Conservation (phyloP, 2,888 invertebrate species). For the Spisula subtruncata region DNA sequence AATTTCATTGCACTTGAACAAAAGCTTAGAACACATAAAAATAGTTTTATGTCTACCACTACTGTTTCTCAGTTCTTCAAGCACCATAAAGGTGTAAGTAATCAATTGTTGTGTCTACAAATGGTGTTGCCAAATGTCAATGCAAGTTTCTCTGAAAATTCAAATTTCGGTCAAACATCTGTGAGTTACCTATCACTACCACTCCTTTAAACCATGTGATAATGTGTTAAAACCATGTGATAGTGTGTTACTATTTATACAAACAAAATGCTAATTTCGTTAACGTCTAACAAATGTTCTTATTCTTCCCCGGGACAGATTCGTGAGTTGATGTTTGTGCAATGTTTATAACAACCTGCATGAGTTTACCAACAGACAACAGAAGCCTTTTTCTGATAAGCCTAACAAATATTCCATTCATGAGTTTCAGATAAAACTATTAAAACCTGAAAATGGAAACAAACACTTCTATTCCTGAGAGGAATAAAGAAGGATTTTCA, state of each 20-base stretch:
- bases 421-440: conserved; percentile 27
- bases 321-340: too few relatives aligned
- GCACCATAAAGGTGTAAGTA: background rate
- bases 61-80: too few relatives aligned
- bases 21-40: background rate
- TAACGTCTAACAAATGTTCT: background rate
- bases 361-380: conserved; percentile 34
- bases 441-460: conserved; percentile 28
- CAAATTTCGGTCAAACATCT: background rate
- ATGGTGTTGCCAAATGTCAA: background rate
- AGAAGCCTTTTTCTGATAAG: conserved; percentile 46
- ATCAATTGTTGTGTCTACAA: background rate
- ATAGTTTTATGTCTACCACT: background rate
- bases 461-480: conserved; percentile 9
- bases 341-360: conserved; percentile 28
- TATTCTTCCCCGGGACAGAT: background rate
- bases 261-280: background rate
- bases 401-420: conserved; percentile 51
- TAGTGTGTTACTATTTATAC: background rate
- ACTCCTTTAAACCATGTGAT: background rate
- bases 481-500: background rate
- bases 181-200: background rate
- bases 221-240: background rate
- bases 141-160: background rate
- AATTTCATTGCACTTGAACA: background rate